Base-by-base conservation (phyloP, 2,888 invertebrate genomes). In the Torymus texanus region DNA sequence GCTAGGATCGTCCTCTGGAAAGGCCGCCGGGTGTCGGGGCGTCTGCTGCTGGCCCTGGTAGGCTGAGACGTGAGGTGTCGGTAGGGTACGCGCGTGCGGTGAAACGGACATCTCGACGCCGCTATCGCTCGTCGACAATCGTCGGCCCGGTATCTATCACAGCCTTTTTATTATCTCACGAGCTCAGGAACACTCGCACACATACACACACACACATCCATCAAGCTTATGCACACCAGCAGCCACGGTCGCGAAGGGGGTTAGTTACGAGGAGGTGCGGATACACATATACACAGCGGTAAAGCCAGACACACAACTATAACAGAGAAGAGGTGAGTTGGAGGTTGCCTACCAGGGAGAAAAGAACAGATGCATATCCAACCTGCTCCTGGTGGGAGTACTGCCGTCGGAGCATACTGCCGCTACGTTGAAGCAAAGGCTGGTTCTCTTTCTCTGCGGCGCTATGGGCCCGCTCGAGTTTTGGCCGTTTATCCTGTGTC, bases 391-490 rank as follows among this genome's bases (percentile, higher is more conserved):
- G 96, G 89, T 97, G 97, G 81, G 96, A 96, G 91, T 95, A 97
- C 90, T 97, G 97, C 65, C 97, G 93, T 75, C 95, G 92, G 82
- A 97, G 91, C 82, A 93, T 93, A 88, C 95, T 95, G 72, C 95
- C 94, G 21, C 95, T 93, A 83, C 95, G 92, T 88, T 95, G 95
- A 83, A 94, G 88, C 82, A 94, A 90, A 58, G 96, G 96, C 81
- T 93, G 93, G 90, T 96, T 96, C 90, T 96, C 96, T 89, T 96
- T 96, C 88, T 97, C 96, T 63, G 96, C 96, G 18, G 96, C 96
- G 86, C 96, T 96, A 87, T 96, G 95, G 14, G 96, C 96, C 79
- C 96, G 91, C 89, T 97, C 97, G 85, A 97, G 91, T 90, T 97
- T 97, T 71, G 96, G 97, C 88, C 96, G 92, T 91, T 97, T 97